phyloP scores from a whole-genome alignment of 2,797 vertebrate genomes.

The Kryptolebias ocellatus region DNA sequence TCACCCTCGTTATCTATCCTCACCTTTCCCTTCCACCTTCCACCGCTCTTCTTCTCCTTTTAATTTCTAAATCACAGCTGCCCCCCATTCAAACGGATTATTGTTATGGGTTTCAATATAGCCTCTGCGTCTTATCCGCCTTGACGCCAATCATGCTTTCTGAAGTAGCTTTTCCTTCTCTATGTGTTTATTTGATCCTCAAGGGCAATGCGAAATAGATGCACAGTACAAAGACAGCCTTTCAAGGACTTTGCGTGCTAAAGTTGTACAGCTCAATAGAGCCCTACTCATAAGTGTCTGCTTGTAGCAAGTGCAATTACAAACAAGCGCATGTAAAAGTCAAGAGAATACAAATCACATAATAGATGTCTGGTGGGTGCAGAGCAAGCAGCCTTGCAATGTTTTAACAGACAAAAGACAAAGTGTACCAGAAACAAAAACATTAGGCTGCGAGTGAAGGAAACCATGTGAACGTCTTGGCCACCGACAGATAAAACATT shows the following conservation, averaged over 20 bases:
- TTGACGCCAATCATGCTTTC: conserved; percentile 64
- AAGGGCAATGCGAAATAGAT: conserved; percentile 74
- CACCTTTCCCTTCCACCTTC: conserved; percentile 34
- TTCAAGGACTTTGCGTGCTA: conserved; percentile 50
- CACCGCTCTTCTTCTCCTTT: conserved; percentile 41
- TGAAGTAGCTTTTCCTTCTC: conserved; percentile 59
- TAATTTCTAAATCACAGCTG: conserved; percentile 53
- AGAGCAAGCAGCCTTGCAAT: conserved; percentile 42
- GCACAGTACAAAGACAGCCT: conserved; percentile 67
- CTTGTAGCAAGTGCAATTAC: conserved; percentile 76
- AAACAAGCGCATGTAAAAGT: conserved; percentile 77
- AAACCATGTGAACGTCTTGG: conserved; percentile 25
- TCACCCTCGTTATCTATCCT: conserved; percentile 35
- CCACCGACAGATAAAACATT: conserved; percentile 28
- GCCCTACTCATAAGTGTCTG: conserved; percentile 68
- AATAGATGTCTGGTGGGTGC: conserved; percentile 61
- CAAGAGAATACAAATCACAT: conserved; percentile 80
- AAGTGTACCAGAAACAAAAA: conserved; percentile 37
- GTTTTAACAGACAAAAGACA: conserved; percentile 46
- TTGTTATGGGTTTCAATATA: conserved; percentile 69
- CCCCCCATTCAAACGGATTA: conserved; percentile 62
- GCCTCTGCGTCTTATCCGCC: conserved; percentile 57
- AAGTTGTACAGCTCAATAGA: conserved; percentile 68
- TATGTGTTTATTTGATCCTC: conserved; percentile 75
- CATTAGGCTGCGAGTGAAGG: conserved; percentile 12